phyloP scores from a whole-genome alignment of 2,797 vertebrate genomes.

The Ptychadena robeensis region DNA sequence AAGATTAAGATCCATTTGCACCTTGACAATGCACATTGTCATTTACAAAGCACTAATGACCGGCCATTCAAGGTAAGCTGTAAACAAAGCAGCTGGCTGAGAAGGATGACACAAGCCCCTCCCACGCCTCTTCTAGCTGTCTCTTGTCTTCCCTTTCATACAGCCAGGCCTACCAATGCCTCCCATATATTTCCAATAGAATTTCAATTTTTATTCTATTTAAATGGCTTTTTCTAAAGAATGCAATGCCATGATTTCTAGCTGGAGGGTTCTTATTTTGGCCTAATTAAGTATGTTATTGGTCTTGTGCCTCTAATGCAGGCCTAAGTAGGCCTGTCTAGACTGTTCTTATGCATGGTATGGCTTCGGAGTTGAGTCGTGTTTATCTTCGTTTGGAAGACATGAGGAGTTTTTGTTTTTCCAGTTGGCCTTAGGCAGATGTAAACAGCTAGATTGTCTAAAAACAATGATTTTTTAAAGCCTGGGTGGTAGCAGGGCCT shows the following conservation, averaged over 20 bases:
- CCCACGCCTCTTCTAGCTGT: constrained; percentile 32
- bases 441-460: constrained; percentile 55
- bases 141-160: background rate
- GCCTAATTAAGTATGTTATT: constrained; percentile 9
- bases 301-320: background rate
- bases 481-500: constrained; percentile 31
- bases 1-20: background rate
- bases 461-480: constrained; percentile 56
- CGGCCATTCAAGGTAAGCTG: background rate
- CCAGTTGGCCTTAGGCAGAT: constrained; percentile 54
- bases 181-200: constrained; percentile 11
- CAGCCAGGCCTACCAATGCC: background rate
- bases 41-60: background rate
- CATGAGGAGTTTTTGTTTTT: constrained; percentile 42
- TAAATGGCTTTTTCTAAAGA: constrained; percentile 13
- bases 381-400: constrained; percentile 48
- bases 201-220: constrained; percentile 14
- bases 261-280: constrained; percentile 43
- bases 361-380: constrained; percentile 20
- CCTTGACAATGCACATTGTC: background rate
- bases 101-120: constrained; percentile 38
- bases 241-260: constrained; percentile 19
- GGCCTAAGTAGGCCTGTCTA: constrained; percentile 40
- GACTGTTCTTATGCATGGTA: constrained; percentile 37
- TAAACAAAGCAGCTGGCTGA: background rate